Conservation (phyloP, 1,140 invertebrate species). For the fruit fly (Drosophila melanogaster) region DNA sequence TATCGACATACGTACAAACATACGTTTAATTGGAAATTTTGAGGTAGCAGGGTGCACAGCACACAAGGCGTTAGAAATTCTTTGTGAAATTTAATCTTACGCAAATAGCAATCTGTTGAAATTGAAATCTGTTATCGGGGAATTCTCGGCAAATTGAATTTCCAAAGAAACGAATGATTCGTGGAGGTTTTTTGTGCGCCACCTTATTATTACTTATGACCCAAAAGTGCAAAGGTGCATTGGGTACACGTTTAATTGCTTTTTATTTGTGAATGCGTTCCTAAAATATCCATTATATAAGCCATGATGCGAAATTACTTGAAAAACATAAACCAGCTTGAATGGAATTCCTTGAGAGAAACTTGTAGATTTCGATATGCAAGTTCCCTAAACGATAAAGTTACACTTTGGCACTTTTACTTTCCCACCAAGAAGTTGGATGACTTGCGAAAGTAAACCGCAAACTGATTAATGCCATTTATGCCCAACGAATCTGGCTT, state of each 20-base stretch:
- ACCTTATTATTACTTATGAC: background rate
- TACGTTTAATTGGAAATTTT: conserved; percentile 7
- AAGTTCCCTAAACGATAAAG: conserved; percentile 31
- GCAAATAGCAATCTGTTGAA: conserved; percentile 1
- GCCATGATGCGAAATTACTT: background rate
- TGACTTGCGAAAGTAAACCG: conserved; percentile 42
- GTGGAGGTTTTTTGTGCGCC: background rate
- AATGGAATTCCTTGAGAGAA: background rate
- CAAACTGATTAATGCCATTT: conserved; percentile 71
- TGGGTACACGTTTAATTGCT: too few species aligned
- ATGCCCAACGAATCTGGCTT: conserved; percentile 62
- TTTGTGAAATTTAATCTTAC: background rate
- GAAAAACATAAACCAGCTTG: background rate
- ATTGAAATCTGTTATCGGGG: background rate
- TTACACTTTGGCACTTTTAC: conserved; percentile 30
- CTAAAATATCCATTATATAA: too few species aligned
- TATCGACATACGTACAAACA: background rate
- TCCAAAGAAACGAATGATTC: background rate
- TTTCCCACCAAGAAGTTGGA: conserved; percentile 16
- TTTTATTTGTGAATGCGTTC: too few species aligned
- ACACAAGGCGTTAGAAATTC: background rate
- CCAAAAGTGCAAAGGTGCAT: background rate
- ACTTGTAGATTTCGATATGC: conserved; percentile 6
- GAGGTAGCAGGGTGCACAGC: background rate
- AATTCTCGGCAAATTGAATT: background rate